Base-by-base conservation (phyloP, 1,140 invertebrate genomes). In the Tribolium madens region DNA sequence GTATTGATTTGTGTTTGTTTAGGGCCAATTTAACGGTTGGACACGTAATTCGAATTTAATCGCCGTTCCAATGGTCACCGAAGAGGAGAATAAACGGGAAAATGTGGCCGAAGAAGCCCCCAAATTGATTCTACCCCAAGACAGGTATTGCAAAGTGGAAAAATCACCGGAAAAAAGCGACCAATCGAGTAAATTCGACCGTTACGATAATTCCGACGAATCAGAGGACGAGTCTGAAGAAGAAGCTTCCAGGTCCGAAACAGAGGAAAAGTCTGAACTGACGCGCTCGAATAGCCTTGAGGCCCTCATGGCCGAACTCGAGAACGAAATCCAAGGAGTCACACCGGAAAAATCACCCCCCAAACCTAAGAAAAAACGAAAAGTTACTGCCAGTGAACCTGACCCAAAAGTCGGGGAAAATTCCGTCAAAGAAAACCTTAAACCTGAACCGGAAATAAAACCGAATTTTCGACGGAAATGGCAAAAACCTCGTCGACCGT, bases 271-370 rank as follows among this genome's bases (percentile, higher is more conserved):
- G 36, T 14, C 17, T 13, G 80, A 82, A 50, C 78, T 84, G 26
- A 75, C 79, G 47, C 78, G 81, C 31, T 48, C 79, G 15, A 80
- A 80, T 70, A 86, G 85, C 76, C 79, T 86, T 46, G 85, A 86
- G 13, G 82, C 81, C n/a, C 70, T 86, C 42, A 84, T 86, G 81
- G 78, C 85, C 68, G 84, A 85, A 76, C 76, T 86, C 26, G 84
- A 85, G 75, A 82, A 82, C 75, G 84, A 85, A 80, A 85, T 86
- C n/a, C 74, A 81, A 73, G 83, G 84, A 48, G 78, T 79, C 76
- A 53, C 12, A 13, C 72, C 21, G 0, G 76, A 81, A 33, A 76
- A 76, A 33, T 26, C 57, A 5, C 31, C 31, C 13, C 10, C n/a
- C 7, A 77, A 80, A 50, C 36, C 21, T 1, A 48, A 73, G 13